Evolutionary conservation across 2,113 vertebrate genomes (phyloP).

Genomic region (Malaclemys terrapin): DNA sequence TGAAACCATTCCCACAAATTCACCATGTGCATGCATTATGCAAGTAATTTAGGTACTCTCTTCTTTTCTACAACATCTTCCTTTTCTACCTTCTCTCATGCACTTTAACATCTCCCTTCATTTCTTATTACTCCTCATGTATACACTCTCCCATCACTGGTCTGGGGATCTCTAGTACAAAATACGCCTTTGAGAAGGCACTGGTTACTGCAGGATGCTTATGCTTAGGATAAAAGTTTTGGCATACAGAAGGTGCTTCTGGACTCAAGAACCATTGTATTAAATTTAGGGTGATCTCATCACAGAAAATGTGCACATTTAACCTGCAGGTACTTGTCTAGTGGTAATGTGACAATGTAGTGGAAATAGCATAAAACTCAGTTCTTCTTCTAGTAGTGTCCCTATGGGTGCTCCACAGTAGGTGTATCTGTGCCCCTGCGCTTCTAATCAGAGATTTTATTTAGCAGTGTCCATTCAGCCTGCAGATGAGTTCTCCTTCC

Average conservation of each 20-base stretch:
- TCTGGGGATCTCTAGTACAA: not conserved
- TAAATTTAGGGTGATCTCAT: not conserved
- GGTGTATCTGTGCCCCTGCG: too few relatives aligned
- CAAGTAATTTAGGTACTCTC: not conserved
- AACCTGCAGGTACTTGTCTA: not conserved
- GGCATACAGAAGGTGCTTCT: not conserved
- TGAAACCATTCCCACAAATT: not conserved
- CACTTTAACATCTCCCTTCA: not conserved
- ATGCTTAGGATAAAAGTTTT: not conserved
- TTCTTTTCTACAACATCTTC: not conserved
- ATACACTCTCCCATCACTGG: not conserved
- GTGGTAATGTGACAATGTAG: too few relatives aligned
- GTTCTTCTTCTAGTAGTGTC: too few relatives aligned
- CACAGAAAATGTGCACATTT: not conserved
- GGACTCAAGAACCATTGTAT: not conserved
- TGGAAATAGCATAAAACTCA: too few relatives aligned
- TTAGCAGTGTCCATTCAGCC: too few relatives aligned
- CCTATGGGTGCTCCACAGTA: too few relatives aligned
- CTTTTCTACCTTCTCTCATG: not conserved
- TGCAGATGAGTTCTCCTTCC: too few relatives aligned
- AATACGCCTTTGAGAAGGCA: not conserved
- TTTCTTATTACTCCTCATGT: not conserved
- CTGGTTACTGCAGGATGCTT: too few relatives aligned
- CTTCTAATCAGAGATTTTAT: too few relatives aligned
- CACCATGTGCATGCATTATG: accelerated